Evolutionary conservation across 2,797 vertebrate genomes (phyloP), one percentile per base, ranked within the genome.

Genomic region (Borostomias antarcticus): DNA sequence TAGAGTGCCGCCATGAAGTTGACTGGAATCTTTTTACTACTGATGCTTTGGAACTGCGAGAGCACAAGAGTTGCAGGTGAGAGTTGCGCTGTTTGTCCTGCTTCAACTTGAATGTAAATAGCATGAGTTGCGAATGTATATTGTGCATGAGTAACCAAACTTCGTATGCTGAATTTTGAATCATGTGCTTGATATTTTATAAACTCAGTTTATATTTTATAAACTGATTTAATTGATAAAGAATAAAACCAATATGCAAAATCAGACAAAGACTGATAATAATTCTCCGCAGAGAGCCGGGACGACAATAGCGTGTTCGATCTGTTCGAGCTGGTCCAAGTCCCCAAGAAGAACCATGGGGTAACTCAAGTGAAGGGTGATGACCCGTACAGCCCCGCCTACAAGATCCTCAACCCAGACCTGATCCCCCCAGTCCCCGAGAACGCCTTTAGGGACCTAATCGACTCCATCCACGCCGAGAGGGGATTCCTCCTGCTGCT

Each of bases 401-500:
- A 95, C 81, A 95, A 95, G 52, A 98, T 99, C 78, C 88, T 96
- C 72, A 92, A 95, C 6, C 96, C 96, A 40, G 95, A 98, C 89
- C 93, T 95, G 53, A 93, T 99, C 67, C 97, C 97, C 47, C 91
- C 96, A 0, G 90, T 96, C 79, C 90, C 91, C 52, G 81, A 94
- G 0, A 87, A 86, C 21, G 81, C 87, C 67, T 91, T 98, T 3
- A 85, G 90, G 84, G 90, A 93, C 80, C 92, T 99, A 56, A 25
- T 95, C 32, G 89, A 89, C 45, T 89, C 93, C 58, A 90, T 94
- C 73, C 93, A 91, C 21, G 90, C 86, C 35, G 92, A 93, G 75
- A 93, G 95, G 66, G 97, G 97, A 15, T 99, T 99, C 86, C 93
- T 98, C 58, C 93, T 99, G n/a, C 89, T 92, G 57, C 94, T 95